Evolutionary conservation across 92 coral and sea anemone species (phyloP).

Genomic region (Zoanthus solanderi): DNA sequence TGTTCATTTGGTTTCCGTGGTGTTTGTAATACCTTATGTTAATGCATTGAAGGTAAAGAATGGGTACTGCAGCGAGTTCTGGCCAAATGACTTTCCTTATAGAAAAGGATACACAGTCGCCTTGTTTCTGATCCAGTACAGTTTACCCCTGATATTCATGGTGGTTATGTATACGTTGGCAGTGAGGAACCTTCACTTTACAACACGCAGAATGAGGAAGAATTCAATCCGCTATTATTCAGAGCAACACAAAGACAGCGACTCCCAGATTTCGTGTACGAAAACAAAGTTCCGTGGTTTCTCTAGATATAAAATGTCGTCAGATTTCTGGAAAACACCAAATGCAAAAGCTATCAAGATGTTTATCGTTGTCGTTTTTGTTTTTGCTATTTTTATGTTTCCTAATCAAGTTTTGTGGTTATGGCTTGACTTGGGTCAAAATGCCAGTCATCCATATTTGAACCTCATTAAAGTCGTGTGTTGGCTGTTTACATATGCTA

Average conservation of each 20-base stretch:
- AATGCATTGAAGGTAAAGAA: constrained; percentile 61
- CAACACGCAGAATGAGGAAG: constrained; percentile 27
- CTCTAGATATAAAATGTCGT: not conserved
- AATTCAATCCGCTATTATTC: constrained; percentile 13
- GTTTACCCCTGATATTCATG: constrained; percentile 80
- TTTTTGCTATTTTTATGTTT: constrained; percentile 70
- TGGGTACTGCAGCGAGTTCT: constrained; percentile 72
- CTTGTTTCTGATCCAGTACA: constrained; percentile 82
- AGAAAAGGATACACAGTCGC: constrained; percentile 78
- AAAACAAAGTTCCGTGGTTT: not conserved
- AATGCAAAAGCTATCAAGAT: constrained; percentile 67
- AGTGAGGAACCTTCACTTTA: constrained; percentile 59
- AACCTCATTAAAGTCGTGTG: constrained; percentile 63
- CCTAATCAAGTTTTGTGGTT: constrained; percentile 76
- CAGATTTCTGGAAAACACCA: constrained; percentile 8
- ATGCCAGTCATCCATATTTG: constrained; percentile 47
- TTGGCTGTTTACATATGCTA: constrained; percentile 70
- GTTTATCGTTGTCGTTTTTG: constrained; percentile 70
- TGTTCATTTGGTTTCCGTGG: constrained; percentile 61
- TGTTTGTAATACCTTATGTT: constrained; percentile 77
- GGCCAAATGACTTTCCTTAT: constrained; percentile 78
- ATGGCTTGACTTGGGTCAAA: constrained; percentile 74
- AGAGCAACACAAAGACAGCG: not conserved
- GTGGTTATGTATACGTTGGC: constrained; percentile 81
- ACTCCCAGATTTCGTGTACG: not conserved